Conservation (phyloP, 2,113 vertebrate species). For the Charadrius vociferus region DNA sequence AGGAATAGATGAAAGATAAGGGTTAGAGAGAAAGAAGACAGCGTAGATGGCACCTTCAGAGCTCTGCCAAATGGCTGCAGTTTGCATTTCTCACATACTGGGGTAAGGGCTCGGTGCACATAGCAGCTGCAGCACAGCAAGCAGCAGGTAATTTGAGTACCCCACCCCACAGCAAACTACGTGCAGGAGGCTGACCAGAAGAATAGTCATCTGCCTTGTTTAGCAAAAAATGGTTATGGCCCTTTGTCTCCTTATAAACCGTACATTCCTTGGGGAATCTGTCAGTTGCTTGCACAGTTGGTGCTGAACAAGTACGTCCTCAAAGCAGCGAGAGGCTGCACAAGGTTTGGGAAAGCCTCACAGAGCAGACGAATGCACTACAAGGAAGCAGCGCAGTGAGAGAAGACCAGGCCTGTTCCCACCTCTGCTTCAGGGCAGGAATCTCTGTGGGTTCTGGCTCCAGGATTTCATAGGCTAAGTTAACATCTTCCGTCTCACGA, state of each 20-base stretch:
- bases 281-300: neutral
- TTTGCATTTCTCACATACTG: neutral
- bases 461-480: slow-evolving; percentile 91
- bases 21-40: neutral
- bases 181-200: neutral
- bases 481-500: slow-evolving; percentile 93
- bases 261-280: neutral
- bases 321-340: neutral
- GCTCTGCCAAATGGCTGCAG: neutral
- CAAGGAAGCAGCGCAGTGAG: neutral
- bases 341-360: neutral
- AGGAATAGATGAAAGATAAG: neutral
- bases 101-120: neutral
- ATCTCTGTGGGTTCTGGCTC: slow-evolving; percentile 96
- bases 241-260: neutral
- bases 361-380: accelerated
- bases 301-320: neutral
- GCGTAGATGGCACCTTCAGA: neutral
- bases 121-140: neutral
- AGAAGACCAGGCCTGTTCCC: neutral
- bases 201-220: neutral
- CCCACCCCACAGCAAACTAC: neutral
- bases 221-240: neutral
- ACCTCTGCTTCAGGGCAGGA: slow-evolving; percentile 95
- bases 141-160: neutral